phyloP scores from a whole-genome alignment of 2,888 invertebrate species.

The Phortica okadai region DNA sequence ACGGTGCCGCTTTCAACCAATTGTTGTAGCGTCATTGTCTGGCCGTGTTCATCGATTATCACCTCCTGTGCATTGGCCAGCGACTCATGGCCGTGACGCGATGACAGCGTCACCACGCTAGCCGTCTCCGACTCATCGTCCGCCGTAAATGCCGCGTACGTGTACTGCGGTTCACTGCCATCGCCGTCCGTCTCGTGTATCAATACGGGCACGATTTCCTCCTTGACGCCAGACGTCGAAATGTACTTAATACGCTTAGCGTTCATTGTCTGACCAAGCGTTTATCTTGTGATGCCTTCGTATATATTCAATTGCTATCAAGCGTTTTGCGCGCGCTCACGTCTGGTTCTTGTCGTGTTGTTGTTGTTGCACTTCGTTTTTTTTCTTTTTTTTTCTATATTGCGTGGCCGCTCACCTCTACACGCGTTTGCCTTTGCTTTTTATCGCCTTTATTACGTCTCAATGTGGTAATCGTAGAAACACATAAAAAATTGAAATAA shows the following conservation, averaged over 20 bases:
- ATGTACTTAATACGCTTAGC: constrained; percentile 70
- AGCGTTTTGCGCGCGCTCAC: background rate
- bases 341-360: background rate
- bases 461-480: background rate
- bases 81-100: constrained; percentile 56
- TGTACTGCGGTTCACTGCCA: constrained; percentile 65
- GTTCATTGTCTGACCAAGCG: constrained; percentile 56
- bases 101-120: constrained; percentile 62
- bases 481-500: background rate
- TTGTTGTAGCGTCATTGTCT: constrained; percentile 68
- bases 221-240: constrained; percentile 56
- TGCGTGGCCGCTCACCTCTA: background rate
- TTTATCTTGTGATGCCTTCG: background rate
- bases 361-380: background rate
- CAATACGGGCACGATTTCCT: constrained; percentile 70
- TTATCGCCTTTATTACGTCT: constrained; percentile 1
- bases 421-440: background rate
- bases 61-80: constrained; percentile 66
- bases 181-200: constrained; percentile 65
- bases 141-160: constrained; percentile 70
- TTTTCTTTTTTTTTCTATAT: background rate
- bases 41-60: constrained; percentile 73
- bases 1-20: constrained; percentile 67
- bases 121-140: constrained; percentile 69
- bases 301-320: background rate